Evolutionary conservation across 2,797 vertebrate genomes (phyloP).

Genomic region (Myotis findleyi): DNA sequence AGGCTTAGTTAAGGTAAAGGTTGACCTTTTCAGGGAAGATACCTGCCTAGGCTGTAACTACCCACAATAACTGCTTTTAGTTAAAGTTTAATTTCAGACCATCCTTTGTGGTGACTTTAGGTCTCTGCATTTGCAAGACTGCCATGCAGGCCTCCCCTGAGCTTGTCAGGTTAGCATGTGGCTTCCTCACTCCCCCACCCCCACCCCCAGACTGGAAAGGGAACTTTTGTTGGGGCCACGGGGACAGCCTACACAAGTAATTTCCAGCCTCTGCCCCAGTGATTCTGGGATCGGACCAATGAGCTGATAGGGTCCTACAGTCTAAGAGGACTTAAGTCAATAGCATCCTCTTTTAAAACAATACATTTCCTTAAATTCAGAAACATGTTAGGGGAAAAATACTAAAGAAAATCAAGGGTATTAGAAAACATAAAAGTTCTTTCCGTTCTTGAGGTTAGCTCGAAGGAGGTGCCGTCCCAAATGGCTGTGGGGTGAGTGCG

Average conservation of each 20-base stretch:
- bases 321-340: not conserved
- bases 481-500: not conserved
- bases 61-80: too few species aligned
- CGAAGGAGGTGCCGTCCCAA: not conserved
- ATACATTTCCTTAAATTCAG: not conserved
- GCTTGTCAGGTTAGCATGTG: too few species aligned
- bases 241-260: not conserved
- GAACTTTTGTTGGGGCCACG: not conserved
- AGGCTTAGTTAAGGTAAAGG: too few species aligned
- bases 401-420: not conserved
- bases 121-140: too few species aligned
- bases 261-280: not conserved
- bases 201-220: not conserved
- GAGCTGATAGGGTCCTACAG: not conserved
- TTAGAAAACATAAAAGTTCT: not conserved
- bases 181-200: too few species aligned
- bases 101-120: too few species aligned
- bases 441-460: not conserved
- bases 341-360: conserved; percentile 20
- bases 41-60: too few species aligned
- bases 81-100: too few species aligned
- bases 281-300: not conserved
- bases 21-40: too few species aligned
- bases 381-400: not conserved
- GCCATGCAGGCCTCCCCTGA: too few species aligned